Conservation (phyloP, 1,140 invertebrate species). For the Radopholus similis region DNA sequence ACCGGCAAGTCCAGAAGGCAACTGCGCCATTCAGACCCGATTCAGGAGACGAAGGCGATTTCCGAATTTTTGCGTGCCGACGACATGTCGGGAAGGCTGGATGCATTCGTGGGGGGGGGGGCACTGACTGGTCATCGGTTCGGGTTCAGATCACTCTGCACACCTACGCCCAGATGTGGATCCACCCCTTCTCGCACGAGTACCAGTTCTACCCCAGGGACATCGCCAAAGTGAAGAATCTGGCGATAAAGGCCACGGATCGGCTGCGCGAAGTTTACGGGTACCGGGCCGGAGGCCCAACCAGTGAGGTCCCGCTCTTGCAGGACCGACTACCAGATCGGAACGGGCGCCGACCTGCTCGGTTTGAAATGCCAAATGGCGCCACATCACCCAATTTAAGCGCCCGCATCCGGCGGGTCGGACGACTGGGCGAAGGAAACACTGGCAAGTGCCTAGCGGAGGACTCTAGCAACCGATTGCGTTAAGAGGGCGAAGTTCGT, state of each 20-base stretch:
- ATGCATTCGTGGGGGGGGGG: constrained; percentile 2
- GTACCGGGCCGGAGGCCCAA: too few species aligned
- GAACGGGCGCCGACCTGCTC: constrained; percentile 43
- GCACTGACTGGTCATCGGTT: background rate
- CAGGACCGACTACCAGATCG: constrained; percentile 56
- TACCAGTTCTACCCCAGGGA: background rate
- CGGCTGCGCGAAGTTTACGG: constrained; percentile 55
- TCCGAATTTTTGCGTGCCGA: constrained; percentile 14
- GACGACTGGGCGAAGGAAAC: constrained; percentile 59
- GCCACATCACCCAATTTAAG: constrained; percentile 27
- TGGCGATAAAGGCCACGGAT: constrained; percentile 50
- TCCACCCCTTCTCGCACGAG: constrained; percentile 57
- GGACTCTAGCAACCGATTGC: too few species aligned
- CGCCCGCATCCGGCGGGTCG: constrained; percentile 57
- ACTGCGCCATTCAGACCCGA: too few species aligned
- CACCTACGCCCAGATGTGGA: constrained; percentile 60
- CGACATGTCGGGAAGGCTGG: background rate
- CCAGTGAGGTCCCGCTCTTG: too few species aligned
- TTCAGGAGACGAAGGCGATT: constrained; percentile 46
- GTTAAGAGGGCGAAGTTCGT: constrained; percentile 60
- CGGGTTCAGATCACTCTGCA: constrained; percentile 47
- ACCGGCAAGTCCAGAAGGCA: too few species aligned
- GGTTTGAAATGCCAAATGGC: background rate
- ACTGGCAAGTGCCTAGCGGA: too few species aligned
- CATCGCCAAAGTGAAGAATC: constrained; percentile 12